Evolutionary conservation across 2,888 invertebrate genomes (phyloP).

Genomic region (Shargacucullia verbasci): DNA sequence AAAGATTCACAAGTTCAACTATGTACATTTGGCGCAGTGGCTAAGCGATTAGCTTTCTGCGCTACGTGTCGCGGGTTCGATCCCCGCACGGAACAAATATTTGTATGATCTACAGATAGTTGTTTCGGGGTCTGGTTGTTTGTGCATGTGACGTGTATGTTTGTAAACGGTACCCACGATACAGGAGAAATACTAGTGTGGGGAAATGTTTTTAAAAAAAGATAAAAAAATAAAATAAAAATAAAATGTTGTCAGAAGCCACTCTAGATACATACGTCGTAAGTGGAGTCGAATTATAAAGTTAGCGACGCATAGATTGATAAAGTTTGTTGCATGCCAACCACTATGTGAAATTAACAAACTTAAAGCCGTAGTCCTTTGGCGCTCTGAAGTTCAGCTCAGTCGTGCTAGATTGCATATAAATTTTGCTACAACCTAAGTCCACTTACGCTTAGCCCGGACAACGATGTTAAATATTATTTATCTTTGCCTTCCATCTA

Average conservation of each 20-base stretch:
- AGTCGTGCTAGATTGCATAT: constrained; percentile 68
- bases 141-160: too few relatives aligned
- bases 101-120: too few relatives aligned
- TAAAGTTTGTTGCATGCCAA: constrained; percentile 79
- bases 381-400: constrained; percentile 66
- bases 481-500: background rate
- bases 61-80: too few relatives aligned
- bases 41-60: too few relatives aligned
- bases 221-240: too few relatives aligned
- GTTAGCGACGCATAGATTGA: constrained; percentile 76
- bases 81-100: too few relatives aligned
- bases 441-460: constrained; percentile 23
- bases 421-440: constrained; percentile 64
- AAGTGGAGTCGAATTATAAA: constrained; percentile 63
- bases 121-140: too few relatives aligned
- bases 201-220: too few relatives aligned
- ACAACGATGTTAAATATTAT: background rate
- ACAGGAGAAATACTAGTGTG: too few relatives aligned
- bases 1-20: constrained; percentile 1
- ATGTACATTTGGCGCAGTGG: too few relatives aligned
- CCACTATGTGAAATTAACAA: constrained; percentile 83
- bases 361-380: constrained; percentile 75
- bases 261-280: constrained; percentile 37
- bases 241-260: constrained; percentile 27
- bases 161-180: too few relatives aligned